Base-by-base conservation (phyloP, 2,113 vertebrate species). In the Eleginops maclovinus region DNA sequence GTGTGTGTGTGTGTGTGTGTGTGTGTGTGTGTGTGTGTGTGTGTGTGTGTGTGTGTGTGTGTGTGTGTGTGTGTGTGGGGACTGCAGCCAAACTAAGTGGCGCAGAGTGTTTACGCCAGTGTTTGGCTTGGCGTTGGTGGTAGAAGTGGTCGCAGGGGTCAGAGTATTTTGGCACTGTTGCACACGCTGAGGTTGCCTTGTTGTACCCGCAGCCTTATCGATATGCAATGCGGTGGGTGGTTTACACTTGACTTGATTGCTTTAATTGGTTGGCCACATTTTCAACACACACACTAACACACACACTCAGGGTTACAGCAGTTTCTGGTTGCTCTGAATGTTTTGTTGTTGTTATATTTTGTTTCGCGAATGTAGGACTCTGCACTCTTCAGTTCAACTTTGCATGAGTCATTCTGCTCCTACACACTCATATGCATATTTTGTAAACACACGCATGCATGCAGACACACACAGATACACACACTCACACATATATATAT, bases 371-470 rank as follows among this genome's bases (percentile, higher is more conserved):
- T 77, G 77, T 85, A 78, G 62, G 72, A 71, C 79, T 79, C 56
- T 79, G 56, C 56, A 19, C 75, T 1, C 28, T 61, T 82, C 47
- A 69, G 64, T 84, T 88, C 65, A 82, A 68, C 77, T 88, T 85
- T 81, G 81, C 70, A 82, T 90, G 91, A 91, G 75, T 91, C 87
- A 89, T 79, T 79, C 66, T 63, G 86, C 89, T 91, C 87, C 91
- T 87, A 86, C 89, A 84, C 87, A 62, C 79, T 89, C 72, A 71
- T 87, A 89, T 89, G 82, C 85, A 89, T 88, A 85, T 82, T 87
- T 46, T 76, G 75, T 75, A 84, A 82, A 90, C 87, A 79, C 82
- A 83, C 14, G 10, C 53, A 50, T 10, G 15, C 51, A 54, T 17
- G 7, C 49, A 58, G 70, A 58, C 56, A 62, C 6, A 9, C 40